These are phyloP conservation scores for Chrysocyon brachyurus DNA, from an alignment of 2,797 vertebrate species.

Conservation along the genomic window DNA sequence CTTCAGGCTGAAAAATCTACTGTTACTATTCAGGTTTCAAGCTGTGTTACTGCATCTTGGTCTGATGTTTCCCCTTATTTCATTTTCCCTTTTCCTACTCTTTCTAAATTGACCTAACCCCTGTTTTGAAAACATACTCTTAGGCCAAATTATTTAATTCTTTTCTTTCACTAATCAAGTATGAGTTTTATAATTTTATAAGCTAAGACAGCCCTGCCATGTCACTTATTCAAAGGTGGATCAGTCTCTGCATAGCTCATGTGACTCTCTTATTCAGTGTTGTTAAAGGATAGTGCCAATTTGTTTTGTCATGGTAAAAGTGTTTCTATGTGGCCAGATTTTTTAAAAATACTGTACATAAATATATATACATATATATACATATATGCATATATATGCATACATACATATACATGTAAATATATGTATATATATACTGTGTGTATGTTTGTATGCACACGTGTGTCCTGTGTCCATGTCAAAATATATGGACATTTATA, in stretches of 20 bases:
- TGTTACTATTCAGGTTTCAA: not conserved
- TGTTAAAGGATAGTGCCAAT: not conserved
- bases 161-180: not conserved
- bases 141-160: not conserved
- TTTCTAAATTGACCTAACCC: not conserved
- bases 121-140: not conserved
- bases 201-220: not conserved
- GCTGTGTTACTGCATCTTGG: not conserved
- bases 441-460: accelerated
- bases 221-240: not conserved
- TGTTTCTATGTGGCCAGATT: not conserved
- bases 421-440: not conserved
- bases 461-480: not conserved
- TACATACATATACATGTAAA: too few species aligned
- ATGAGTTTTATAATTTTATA: not conserved
- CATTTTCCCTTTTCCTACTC: not conserved
- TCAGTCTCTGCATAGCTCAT: not conserved
- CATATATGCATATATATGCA: too few species aligned
- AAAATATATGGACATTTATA: not conserved
- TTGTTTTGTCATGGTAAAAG: not conserved
- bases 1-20: not conserved
- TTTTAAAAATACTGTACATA: not conserved
- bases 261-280: not conserved
- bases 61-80: not conserved
- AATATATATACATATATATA: not conserved